Percentiles rank a stretch among this genome's conserved stretches.
Conservation (phyloP, 2,113 vertebrate genomes). For the Megaleporinus macrocephalus region DNA sequence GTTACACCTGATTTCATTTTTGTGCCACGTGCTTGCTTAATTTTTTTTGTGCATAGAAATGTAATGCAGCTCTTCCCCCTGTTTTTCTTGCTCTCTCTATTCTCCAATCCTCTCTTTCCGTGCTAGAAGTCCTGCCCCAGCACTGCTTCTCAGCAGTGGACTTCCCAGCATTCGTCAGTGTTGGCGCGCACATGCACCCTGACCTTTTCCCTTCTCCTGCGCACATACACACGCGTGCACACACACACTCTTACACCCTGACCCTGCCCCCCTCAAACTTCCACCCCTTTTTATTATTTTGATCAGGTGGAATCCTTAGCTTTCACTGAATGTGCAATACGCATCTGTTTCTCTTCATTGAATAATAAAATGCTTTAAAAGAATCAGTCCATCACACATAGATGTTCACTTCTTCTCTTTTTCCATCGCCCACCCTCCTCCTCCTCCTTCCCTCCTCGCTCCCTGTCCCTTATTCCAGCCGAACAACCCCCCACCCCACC, state of each 20-base stretch:
- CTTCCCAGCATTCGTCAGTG: slow-evolving; percentile 60
- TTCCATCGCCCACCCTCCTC: slow-evolving; percentile 75
- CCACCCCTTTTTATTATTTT: not conserved
- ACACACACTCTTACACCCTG: slow-evolving; percentile 33
- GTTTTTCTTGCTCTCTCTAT: slow-evolving; percentile 40
- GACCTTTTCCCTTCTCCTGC: not conserved
- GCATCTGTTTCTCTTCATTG: slow-evolving; percentile 82
- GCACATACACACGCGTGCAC: slow-evolving; percentile 31
- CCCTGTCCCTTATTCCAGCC: not conserved
- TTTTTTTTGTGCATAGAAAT: slow-evolving; percentile 79
- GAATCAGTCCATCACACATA: slow-evolving; percentile 80
- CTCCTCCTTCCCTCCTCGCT: not conserved
- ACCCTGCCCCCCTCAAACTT: not conserved
- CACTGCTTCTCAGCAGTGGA: slow-evolving; percentile 74
- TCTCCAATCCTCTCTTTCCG: slow-evolving; percentile 67
- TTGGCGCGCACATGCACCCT: slow-evolving; percentile 29
- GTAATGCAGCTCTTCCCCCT: slow-evolving; percentile 61
- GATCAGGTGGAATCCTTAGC: slow-evolving; percentile 86
- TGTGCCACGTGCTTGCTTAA: slow-evolving; percentile 84
- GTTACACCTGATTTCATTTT: slow-evolving; percentile 83
- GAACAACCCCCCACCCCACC: not conserved
- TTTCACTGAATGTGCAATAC: slow-evolving; percentile 99
- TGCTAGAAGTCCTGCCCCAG: slow-evolving; percentile 73
- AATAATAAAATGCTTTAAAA: slow-evolving; percentile 86
- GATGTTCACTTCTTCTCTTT: slow-evolving; percentile 79